Base-by-base conservation (phyloP, 2,113 vertebrate species). In the Zosterops pallidus region DNA sequence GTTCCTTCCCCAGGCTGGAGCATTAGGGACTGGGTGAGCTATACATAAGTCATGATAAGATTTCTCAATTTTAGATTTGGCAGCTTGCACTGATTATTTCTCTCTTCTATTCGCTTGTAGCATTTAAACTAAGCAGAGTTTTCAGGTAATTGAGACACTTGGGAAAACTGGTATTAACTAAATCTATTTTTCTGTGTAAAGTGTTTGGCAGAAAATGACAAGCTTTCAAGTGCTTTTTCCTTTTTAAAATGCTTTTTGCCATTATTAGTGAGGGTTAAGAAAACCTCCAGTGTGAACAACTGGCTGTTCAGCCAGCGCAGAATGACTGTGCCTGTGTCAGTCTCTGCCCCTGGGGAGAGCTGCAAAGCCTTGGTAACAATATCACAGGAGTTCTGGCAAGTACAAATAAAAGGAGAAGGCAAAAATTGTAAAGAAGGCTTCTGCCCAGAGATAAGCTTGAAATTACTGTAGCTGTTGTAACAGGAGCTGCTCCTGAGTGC, bases 131-230 rank as follows among this genome's bases (percentile, higher is more conserved):
- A 83, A 83, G 83, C 41, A 65, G 65, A 46, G 49, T 94, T 95
- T 95, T 68, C 92, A 96, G 92, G 92, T 97, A 97, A 96, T 95
- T 93, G 94, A 90, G 69, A 82, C 94, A 78, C 83, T 81, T 56
- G 93, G 94, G 94, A 95, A 86, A 96, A 89, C 18, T 35, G 55
- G 69, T 71, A 84, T 96, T 93, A 96, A 82, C 64, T 82, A 92
- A 90, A 93, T 49, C 71, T 92, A 78, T 64, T 95, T 96, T 94
- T 83, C 95, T 59, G 24, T 59, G 15, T 78, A 75, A 93, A 94
- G 71, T 37, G 11, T 74, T 95, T 92, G 80, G 80, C 88, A 94
- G 90, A 71, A 93, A 89, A 87, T 75, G 26, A 86, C 75, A 90
- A 44, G 64, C 82, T 90, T 95, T 90, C 82, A 88, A 92, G 33